Evolutionary conservation across 2,797 vertebrate species (phyloP), one percentile per base, ranked within the genome.

Genomic region (Pteropus rufus): DNA sequence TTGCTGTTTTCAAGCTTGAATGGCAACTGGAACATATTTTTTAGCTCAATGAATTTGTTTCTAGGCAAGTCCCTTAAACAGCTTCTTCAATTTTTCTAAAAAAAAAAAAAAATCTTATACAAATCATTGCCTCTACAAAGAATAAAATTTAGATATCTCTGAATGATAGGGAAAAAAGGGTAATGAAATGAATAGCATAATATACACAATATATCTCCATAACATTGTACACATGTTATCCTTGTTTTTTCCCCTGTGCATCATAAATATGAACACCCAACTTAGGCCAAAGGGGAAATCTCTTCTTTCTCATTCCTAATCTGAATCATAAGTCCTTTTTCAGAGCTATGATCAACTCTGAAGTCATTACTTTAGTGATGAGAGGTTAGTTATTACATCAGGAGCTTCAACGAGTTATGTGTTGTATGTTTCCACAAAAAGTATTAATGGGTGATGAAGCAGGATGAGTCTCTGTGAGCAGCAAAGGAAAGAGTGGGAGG

Each of bases 31-130:
- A 83, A 64, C 64, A 93, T 89, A 93, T 83, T 94, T 94, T 96
- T 92, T 81, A 92, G n/a, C 92, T 90, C 84, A 92, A 56, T 93
- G 72, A 96, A 69, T 95, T 95, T 97, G 26, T 81, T 94, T 92
- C 19, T 75, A 88, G 90, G 94, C 67, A 95, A 91, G 24, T 79
- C 91, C 58, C 52, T 94, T 93, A 95, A 95, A 94, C 36, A 85
- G 11, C 15, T 72, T 91, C 39, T 93, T 92, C 44, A 88, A 73
- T 8, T 92, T 91, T 93, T 79, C n/a, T 79, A 31, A 29, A 82
- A 52, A 96, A 31, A 29, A 29, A 96, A 93, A 89, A 73, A 54
- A 82, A 79, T 93, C 39, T 80, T 89, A 41, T 36, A 67, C n/a
- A 93, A 96, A 80, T 84, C 18, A 82, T 34, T 93, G n/a, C 49